A percentile compares a stretch with the other conserved stretches of the same genome.
These are phyloP conservation scores for Drosophila novamexicana DNA, from an alignment of 1,140 invertebrate genomes.

Conservation along the genomic window DNA sequence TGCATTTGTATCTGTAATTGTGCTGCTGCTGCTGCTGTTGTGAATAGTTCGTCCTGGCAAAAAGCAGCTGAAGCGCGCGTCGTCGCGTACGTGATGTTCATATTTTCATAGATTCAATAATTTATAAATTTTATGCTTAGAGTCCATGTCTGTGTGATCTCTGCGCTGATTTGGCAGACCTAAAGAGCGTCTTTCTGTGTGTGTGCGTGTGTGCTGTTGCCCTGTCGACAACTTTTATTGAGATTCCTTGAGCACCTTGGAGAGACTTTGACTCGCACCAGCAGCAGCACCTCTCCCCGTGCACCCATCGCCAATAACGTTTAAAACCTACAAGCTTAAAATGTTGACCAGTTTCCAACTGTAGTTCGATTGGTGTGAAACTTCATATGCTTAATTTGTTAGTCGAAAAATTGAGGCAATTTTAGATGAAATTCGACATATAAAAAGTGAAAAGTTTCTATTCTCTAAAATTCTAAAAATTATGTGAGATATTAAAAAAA, in stretches of 20 bases:
- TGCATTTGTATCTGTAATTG: slow-evolving; percentile 27
- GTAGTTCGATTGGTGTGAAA: no score
- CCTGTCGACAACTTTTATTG: slow-evolving; percentile 68
- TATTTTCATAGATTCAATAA: slow-evolving; percentile 83
- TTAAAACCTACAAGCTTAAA: no score
- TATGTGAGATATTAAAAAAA: no score
- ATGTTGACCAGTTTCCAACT: no score
- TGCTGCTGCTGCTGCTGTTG: slow-evolving; percentile 19
- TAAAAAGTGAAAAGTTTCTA: no score
- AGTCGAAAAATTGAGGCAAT: no score
- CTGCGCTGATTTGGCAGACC: slow-evolving; percentile 62
- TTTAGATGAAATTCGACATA: no score
- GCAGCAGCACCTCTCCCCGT: not conserved
- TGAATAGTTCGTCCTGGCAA: slow-evolving; percentile 48
- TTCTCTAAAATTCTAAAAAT: no score
- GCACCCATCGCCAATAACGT: no score
- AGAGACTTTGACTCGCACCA: not conserved
- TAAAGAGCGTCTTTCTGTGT: slow-evolving; percentile 30
- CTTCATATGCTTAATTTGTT: no score
- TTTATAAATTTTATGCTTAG: slow-evolving; percentile 74
- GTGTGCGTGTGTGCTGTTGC: slow-evolving; percentile 13
- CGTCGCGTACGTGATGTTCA: slow-evolving; percentile 76
- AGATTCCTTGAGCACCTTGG: slow-evolving; percentile 58
- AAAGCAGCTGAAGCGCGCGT: slow-evolving; percentile 18
- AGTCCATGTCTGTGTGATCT: slow-evolving; percentile 37